These are phyloP conservation scores for Ectropis crepuscularia DNA, from an alignment of 2,888 invertebrate genomes.

Conservation along the genomic window DNA sequence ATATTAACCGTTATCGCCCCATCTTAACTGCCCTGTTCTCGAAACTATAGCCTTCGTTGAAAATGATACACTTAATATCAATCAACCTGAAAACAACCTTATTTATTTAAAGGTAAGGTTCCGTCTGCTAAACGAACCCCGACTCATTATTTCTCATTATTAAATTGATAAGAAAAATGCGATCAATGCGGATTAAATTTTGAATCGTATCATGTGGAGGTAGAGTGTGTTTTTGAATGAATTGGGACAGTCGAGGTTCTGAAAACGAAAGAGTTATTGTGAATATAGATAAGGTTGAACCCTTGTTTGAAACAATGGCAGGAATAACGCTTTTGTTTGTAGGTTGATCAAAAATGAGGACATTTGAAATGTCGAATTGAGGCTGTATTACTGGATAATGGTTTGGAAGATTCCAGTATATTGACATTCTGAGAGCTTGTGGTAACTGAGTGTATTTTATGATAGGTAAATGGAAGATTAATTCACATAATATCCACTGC, in stretches of 20 bases:
- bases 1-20: conserved; percentile 80
- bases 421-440: not conserved
- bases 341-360: conserved; percentile 39
- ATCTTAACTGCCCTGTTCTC: conserved; percentile 82
- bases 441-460: too few species aligned
- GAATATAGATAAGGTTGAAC: conserved; percentile 49
- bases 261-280: conserved; percentile 51
- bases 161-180: conserved; percentile 79
- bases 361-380: conserved; percentile 16
- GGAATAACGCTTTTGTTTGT: conserved; percentile 44
- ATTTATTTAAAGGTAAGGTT: conserved; percentile 46
- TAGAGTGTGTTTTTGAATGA: conserved; percentile 44
- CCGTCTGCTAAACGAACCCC: conserved; percentile 41
- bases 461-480: too few species aligned
- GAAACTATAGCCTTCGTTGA: conserved; percentile 76
- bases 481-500: too few species aligned
- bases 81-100: conserved; percentile 58
- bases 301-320: conserved; percentile 52
- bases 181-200: conserved; percentile 51
- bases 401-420: not conserved
- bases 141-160: conserved; percentile 74
- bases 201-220: conserved; percentile 48
- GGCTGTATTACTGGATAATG: conserved; percentile 5
- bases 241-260: conserved; percentile 10
- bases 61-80: conserved; percentile 75